phyloP scores from a whole-genome alignment of 2,113 vertebrate genomes.

The Raja brachyura region DNA sequence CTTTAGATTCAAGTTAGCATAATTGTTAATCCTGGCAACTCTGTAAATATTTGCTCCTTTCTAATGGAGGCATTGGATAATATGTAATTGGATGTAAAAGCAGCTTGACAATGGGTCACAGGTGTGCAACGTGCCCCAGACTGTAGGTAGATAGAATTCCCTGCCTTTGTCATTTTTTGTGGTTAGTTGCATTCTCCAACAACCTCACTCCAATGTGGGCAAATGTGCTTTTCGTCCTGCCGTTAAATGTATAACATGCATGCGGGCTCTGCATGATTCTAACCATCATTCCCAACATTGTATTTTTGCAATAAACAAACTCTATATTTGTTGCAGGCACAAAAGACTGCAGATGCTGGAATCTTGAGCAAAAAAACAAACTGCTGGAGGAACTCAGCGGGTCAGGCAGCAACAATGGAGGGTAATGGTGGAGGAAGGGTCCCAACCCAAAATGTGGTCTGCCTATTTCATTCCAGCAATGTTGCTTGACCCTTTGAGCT shows the following conservation, averaged over 20 bases:
- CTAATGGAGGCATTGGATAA: background rate
- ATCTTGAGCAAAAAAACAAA: no score
- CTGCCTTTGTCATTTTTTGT: background rate
- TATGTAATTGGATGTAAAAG: background rate
- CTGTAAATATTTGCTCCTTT: background rate
- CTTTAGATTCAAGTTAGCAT: background rate
- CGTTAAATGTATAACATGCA: background rate
- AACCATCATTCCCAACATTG: background rate
- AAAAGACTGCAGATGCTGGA: no score
- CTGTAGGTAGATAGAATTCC: background rate
- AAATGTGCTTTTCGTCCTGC: background rate
- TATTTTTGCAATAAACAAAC: background rate
- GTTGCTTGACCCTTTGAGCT: no score
- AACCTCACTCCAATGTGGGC: background rate
- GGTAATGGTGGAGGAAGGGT: no score
- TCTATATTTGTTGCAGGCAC: background rate
- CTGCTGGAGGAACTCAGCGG: no score
- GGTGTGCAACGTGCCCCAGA: background rate
- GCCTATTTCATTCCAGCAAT: no score
- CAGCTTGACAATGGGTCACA: background rate
- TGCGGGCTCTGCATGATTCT: background rate
- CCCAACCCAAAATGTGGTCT: no score
- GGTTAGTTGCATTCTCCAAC: background rate
- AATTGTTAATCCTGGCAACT: background rate
- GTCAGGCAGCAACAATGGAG: no score